Evolutionary conservation across 2,888 invertebrate genomes (phyloP), one percentile per base, ranked within the genome.

Genomic region (Ectemnius cavifrons): DNA sequence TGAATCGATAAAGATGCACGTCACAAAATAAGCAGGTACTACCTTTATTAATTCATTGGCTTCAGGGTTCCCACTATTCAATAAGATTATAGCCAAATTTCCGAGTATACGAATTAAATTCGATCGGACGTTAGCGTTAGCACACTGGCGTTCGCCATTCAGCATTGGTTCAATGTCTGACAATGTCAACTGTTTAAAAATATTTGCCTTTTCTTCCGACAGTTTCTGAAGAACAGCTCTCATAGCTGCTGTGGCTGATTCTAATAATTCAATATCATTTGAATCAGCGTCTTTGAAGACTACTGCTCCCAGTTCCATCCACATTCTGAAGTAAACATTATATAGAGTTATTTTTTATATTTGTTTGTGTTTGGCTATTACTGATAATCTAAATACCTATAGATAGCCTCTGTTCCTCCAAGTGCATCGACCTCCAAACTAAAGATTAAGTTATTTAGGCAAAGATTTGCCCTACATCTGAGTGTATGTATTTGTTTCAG

Each of bases 191-290:
- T 93, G 92, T 80, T 91, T 92, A 78, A 94, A 94, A 57, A 93
- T 90, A 74, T 91, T 85, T 4, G 90, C 89, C 18, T 68, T 68
- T 2, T 89, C 87, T 23, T 91, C 89, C 79, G 94, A 94, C 62
- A 96, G 92, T 91, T 94, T 94, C 85, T 95, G 94, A 57, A 95
- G 90, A 1, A 94, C 93, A n/a, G 95, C 94, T 81, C 96, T 92
- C 94, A 96, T 94, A 0, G 95, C 94, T 3, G 95, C 94, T 0
- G 95, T 95, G 1, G 94, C 93, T 0, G 96, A 94, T 87, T 96
- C 96, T 57, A 95, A 84, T 18, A 95, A 88, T 58, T 93, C 91
- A 0, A 91, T 83, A 81, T 93, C 92, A 4, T 91, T 79, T 20
- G 89, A 85, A 37, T 92, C 92, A 65, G 90, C 91, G 65, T 93